phyloP scores from a whole-genome alignment of 2,888 invertebrate species.

The Pocota personata region DNA sequence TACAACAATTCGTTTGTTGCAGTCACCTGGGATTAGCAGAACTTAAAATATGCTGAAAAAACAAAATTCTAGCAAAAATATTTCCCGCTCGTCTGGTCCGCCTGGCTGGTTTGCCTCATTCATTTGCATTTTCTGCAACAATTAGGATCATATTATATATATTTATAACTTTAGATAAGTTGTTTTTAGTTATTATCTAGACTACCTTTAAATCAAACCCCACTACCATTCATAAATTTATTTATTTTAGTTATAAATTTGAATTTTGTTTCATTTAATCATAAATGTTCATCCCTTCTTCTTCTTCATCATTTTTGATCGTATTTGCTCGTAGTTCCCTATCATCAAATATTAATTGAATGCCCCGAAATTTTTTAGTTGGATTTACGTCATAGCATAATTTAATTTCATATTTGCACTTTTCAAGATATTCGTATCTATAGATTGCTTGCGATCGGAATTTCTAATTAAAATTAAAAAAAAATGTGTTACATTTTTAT shows the following conservation, averaged over 20 bases:
- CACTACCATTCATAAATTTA: not conserved
- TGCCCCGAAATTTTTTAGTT: slow-evolving; percentile 9
- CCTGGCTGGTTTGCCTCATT: too few species aligned
- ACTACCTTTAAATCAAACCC: too few species aligned
- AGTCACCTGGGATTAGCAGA: too few species aligned
- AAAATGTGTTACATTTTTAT: slow-evolving; percentile 14
- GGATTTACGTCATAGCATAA: not conserved
- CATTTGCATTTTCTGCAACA: too few species aligned
- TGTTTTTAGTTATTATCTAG: too few species aligned
- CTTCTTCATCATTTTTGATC: slow-evolving; percentile 20
- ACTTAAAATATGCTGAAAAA: too few species aligned
- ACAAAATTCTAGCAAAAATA: too few species aligned
- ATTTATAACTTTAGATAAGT: too few species aligned
- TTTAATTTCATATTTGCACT: slow-evolving; percentile 31
- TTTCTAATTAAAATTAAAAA: not conserved
- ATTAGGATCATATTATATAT: too few species aligned
- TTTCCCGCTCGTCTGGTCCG: too few species aligned
- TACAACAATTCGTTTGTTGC: too few species aligned
- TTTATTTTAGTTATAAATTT: not conserved
- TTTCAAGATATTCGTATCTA: not conserved
- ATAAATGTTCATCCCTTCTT: not conserved
- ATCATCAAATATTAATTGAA: slow-evolving; percentile 18
- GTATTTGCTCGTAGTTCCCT: slow-evolving; percentile 5
- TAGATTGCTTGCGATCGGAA: slow-evolving; percentile 10
- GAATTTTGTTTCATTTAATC: slow-evolving; percentile 12